A percentile compares a stretch with the other conserved stretches of the same genome.
Conservation (phyloP, 2,888 invertebrate genomes). For the Sisyra nigra region DNA sequence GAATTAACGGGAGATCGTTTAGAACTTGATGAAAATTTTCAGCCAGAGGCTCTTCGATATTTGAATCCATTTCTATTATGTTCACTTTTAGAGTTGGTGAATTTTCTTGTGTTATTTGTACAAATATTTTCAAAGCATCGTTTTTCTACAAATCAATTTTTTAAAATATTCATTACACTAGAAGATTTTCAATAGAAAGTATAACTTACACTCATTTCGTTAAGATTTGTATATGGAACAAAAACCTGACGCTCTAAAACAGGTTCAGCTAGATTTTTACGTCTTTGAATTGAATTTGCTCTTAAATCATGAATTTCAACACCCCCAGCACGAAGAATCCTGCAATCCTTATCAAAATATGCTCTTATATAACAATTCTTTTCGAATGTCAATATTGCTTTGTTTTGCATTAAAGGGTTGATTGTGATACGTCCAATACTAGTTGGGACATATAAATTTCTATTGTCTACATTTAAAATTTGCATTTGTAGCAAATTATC, state of each 20-base stretch:
- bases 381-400: constrained; percentile 12
- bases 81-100: constrained; percentile 42
- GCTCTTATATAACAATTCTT: constrained; percentile 17
- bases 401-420: constrained; percentile 24
- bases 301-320: constrained; percentile 62
- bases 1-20: constrained; percentile 50
- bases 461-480: constrained; percentile 51
- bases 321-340: constrained; percentile 44
- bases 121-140: constrained; percentile 35
- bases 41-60: constrained; percentile 31
- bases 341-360: constrained; percentile 27
- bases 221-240: constrained; percentile 35
- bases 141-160: background rate
- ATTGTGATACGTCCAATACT: constrained; percentile 35
- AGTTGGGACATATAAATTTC: constrained; percentile 57
- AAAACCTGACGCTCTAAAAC: constrained; percentile 63
- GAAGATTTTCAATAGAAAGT: background rate
- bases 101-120: constrained; percentile 63
- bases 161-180: background rate
- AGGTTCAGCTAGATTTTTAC: constrained; percentile 51
- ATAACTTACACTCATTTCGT: constrained; percentile 12
- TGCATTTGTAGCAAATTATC: constrained; percentile 75
- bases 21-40: constrained; percentile 39
- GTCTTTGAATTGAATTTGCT: constrained; percentile 56
- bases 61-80: constrained; percentile 22